A percentile compares a stretch with the other conserved stretches of the same genome.
Evolutionary conservation across 2,797 vertebrate species (phyloP).

Genomic region (Botia almorhae): DNA sequence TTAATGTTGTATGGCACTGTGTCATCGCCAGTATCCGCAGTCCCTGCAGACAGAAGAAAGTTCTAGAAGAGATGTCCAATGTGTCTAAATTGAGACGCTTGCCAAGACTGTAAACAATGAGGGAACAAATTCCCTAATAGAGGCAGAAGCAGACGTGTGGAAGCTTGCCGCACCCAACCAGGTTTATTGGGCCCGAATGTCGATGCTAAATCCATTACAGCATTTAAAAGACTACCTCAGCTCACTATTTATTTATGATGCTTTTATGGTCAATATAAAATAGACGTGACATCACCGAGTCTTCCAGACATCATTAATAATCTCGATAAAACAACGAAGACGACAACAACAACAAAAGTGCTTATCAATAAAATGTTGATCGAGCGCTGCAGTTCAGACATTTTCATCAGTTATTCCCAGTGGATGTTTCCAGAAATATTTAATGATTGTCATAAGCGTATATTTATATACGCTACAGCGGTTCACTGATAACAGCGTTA

Average conservation of each 20-base stretch:
- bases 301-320: constrained; percentile 23
- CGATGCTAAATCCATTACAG: constrained; percentile 14
- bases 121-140: neutral
- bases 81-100: constrained; percentile 17
- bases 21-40: constrained; percentile 14
- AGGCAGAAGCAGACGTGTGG: neutral
- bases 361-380: neutral
- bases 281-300: neutral
- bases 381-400: neutral
- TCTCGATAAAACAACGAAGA: neutral
- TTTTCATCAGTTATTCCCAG: neutral
- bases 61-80: constrained; percentile 36
- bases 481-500: neutral
- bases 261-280: constrained; percentile 36
- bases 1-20: constrained; percentile 9
- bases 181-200: neutral
- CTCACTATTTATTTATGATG: constrained; percentile 36
- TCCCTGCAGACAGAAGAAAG: constrained; percentile 19
- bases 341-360: neutral
- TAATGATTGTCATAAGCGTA: neutral
- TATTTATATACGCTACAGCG: neutral
- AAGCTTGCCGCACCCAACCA: constrained; percentile 1
- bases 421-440: neutral
- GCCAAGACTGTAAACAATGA: constrained; percentile 22
- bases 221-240: neutral